phyloP scores from a whole-genome alignment of 2,113 vertebrate species.

The Paracanthobrama guichenoti region DNA sequence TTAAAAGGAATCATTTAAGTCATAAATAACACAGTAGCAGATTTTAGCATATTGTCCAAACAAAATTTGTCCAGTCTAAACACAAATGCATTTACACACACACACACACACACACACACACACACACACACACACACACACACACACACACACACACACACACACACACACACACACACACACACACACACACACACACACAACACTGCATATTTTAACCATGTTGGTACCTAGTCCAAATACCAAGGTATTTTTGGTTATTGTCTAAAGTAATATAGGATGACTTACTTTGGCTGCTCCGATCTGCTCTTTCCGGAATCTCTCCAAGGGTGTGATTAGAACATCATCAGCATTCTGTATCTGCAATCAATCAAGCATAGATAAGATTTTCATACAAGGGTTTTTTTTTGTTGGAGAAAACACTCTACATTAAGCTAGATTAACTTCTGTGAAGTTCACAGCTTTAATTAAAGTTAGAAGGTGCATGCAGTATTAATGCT shows the following conservation, averaged over 20 bases:
- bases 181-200: not conserved
- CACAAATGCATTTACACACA: not conserved
- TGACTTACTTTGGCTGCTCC: constrained; percentile 95
- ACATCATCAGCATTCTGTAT: constrained; percentile 98
- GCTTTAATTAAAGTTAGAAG: constrained; percentile 33
- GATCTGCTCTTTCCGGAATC: constrained; percentile 96
- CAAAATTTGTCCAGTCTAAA: not conserved
- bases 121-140: no score
- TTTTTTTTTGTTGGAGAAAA: not conserved
- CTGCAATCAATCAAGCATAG: constrained; percentile 74
- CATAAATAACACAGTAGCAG: constrained; percentile 10
- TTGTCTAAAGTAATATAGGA: not conserved
- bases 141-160: not conserved
- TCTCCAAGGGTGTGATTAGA: constrained; percentile 93
- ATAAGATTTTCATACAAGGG: not conserved
- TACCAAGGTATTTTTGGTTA: not conserved
- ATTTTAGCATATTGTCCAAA: not conserved
- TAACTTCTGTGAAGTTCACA: not conserved
- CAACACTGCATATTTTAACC: not conserved
- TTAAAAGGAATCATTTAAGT: not conserved
- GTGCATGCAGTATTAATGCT: not conserved
- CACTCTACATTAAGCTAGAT: not conserved
- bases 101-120: no score
- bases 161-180: no score
- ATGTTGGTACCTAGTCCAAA: not conserved